These are phyloP conservation scores for Amblyjoppa fuscipennis DNA, from an alignment of 2,888 invertebrate species.

Conservation along the genomic window DNA sequence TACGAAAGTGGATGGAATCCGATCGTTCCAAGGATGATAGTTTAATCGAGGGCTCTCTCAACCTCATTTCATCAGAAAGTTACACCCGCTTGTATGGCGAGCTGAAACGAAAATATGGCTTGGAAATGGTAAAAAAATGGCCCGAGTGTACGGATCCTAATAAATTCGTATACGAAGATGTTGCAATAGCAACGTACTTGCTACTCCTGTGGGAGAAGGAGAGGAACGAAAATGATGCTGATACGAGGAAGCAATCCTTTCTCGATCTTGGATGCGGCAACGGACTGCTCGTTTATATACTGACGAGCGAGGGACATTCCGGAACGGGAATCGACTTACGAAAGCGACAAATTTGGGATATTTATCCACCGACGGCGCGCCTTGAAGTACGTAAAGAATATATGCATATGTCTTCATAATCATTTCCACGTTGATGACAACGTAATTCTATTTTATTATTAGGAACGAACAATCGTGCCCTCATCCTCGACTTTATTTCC, in stretches of 20 bases:
- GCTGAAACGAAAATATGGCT: slow-evolving; percentile 93
- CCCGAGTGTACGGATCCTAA: slow-evolving; percentile 96
- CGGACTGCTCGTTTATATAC: slow-evolving; percentile 95
- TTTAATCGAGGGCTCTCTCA: slow-evolving; percentile 86
- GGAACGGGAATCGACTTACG: slow-evolving; percentile 95
- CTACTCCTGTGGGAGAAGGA: slow-evolving; percentile 92
- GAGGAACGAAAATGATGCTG: slow-evolving; percentile 82
- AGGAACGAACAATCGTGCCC: slow-evolving; percentile 90
- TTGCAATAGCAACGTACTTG: slow-evolving; percentile 96
- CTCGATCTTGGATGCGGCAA: slow-evolving; percentile 99
- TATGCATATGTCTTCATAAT: not conserved
- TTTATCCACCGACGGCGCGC: slow-evolving; percentile 89
- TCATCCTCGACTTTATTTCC: slow-evolving; percentile 89
- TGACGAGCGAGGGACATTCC: slow-evolving; percentile 92
- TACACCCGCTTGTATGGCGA: slow-evolving; percentile 91
- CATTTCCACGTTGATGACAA: not conserved
- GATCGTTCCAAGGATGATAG: slow-evolving; percentile 74
- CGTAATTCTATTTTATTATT: slow-evolving; percentile 75
- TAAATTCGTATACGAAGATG: slow-evolving; percentile 98
- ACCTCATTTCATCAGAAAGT: slow-evolving; percentile 88
- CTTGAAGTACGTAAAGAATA: slow-evolving; percentile 87
- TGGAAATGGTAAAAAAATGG: slow-evolving; percentile 93
- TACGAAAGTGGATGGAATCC: slow-evolving; percentile 88
- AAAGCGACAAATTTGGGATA: slow-evolving; percentile 95
- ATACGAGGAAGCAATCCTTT: slow-evolving; percentile 88